Base-by-base conservation (phyloP, 2,888 invertebrate species). In the Scaptomyza reducta region DNA sequence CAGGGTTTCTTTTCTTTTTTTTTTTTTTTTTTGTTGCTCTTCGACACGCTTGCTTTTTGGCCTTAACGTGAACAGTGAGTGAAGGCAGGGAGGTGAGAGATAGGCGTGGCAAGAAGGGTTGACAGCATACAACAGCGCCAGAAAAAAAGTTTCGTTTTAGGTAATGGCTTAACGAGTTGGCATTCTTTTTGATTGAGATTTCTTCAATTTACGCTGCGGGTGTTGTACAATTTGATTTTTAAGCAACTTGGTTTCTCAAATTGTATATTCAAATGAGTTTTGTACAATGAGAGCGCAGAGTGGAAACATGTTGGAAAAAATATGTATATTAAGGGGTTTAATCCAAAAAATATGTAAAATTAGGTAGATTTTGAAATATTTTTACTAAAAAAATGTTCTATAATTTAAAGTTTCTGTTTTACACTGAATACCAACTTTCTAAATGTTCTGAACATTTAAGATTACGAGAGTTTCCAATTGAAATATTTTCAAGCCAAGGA, bases 151-250 rank as follows among this genome's bases (percentile, higher is more conserved):
- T 49, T 38, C 55, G 45, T 51, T 60, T 71, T 67, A 47, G 62
- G 56, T 76, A 85, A 87, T 85, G 79, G 70, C 65, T 65, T 79
- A 80, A 85, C 82, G 85, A 87, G 73, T 73, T 65, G 58, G 56
- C 65, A 68, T 81, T 77, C 67, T 74, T 68, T 77, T 66, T 49
- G 59, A 84, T 81, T 67, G 69, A 73, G 73, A 68, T 80, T 73
- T 80, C 76, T 63, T 68, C 82, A 87, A 82, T 82, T 85, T 87
- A 82, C 88, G 63, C 82, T 53, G 83, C 77, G 70, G 79, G 82
- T 79, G 77, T 65, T 77, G 54, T 44, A 59, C 81, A 87, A 87
- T 79, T 82, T 78, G 68, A 84, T 79, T 82, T 74, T 41, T 25
- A 16, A 33, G 29, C 49, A 57, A 49, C 47, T 60, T 45, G 22